A percentile compares a stretch with the other conserved stretches of the same genome.
These are phyloP conservation scores for Eurois occulta DNA, from an alignment of 2,888 invertebrate species.

Conservation along the genomic window DNA sequence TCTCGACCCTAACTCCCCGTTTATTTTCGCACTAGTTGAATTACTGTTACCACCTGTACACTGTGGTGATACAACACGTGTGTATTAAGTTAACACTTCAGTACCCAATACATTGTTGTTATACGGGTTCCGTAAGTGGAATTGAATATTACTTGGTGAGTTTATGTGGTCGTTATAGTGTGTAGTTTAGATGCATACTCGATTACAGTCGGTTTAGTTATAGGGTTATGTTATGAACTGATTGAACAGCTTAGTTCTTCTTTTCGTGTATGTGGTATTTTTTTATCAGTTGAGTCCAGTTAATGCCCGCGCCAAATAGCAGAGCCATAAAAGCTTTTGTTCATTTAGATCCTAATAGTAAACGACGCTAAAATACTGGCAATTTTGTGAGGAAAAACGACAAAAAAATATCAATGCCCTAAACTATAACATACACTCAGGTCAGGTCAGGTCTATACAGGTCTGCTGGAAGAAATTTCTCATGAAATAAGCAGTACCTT, in stretches of 20 bases:
- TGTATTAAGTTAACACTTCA: conserved; percentile 49
- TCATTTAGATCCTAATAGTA: neutral
- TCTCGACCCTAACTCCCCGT: neutral
- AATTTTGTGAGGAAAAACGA: neutral
- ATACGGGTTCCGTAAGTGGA: conserved; percentile 36
- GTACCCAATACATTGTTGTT: conserved; percentile 40
- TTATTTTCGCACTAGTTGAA: neutral
- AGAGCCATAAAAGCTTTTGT: neutral
- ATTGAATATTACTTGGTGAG: conserved; percentile 36
- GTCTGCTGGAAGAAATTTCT: too few species aligned
- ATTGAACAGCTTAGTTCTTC: neutral
- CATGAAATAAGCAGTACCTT: too few species aligned
- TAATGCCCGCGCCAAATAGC: neutral
- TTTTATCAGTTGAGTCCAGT: neutral
- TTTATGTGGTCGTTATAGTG: conserved; percentile 27
- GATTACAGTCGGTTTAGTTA: neutral
- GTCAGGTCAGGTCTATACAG: too few species aligned
- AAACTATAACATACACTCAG: too few species aligned
- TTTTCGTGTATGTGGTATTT: neutral
- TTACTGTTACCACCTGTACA: neutral
- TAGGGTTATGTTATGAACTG: neutral
- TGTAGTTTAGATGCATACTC: neutral
- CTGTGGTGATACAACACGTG: conserved; percentile 20
- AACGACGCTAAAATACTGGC: neutral
- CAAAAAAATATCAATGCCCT: neutral